Conservation (phyloP, 2,113 vertebrate species). For the Peromyscus californicus region DNA sequence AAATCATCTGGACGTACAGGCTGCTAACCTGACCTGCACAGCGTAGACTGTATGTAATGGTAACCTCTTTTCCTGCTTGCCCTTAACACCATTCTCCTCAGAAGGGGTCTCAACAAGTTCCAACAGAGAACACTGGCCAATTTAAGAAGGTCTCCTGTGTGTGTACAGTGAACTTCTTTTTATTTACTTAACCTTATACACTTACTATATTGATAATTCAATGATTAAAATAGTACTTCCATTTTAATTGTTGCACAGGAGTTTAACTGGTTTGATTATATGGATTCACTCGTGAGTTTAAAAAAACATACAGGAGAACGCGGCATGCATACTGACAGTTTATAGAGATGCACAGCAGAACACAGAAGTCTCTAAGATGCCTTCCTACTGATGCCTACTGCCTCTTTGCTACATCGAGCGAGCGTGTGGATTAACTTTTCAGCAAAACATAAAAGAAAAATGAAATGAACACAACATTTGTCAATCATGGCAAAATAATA, state of each 20-base stretch:
- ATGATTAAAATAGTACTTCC: conserved; percentile 65
- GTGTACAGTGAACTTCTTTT: conserved; percentile 49
- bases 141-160: conserved; percentile 58
- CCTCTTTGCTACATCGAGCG: conserved; percentile 87
- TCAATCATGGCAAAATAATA: not conserved
- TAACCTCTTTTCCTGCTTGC: conserved; percentile 41
- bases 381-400: conserved; percentile 86
- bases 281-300: conserved; percentile 62
- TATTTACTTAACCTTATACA: not conserved
- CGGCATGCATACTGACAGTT: conserved; percentile 50
- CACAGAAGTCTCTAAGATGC: conserved; percentile 81
- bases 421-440: conserved; percentile 80
- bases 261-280: conserved; percentile 70
- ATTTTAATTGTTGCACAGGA: conserved; percentile 69
- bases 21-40: not conserved
- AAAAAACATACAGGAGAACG: conserved; percentile 73
- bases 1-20: conserved; percentile 47
- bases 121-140: conserved; percentile 61
- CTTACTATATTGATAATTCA: conserved; percentile 24
- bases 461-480: conserved; percentile 50
- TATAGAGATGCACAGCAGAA: conserved; percentile 69
- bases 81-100: conserved; percentile 25
- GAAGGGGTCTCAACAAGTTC: conserved; percentile 70
- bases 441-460: conserved; percentile 70
- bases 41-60: conserved; percentile 13